These are phyloP conservation scores for Osmerus eperlanus DNA, from an alignment of 2,113 vertebrate genomes.

Conservation along the genomic window DNA sequence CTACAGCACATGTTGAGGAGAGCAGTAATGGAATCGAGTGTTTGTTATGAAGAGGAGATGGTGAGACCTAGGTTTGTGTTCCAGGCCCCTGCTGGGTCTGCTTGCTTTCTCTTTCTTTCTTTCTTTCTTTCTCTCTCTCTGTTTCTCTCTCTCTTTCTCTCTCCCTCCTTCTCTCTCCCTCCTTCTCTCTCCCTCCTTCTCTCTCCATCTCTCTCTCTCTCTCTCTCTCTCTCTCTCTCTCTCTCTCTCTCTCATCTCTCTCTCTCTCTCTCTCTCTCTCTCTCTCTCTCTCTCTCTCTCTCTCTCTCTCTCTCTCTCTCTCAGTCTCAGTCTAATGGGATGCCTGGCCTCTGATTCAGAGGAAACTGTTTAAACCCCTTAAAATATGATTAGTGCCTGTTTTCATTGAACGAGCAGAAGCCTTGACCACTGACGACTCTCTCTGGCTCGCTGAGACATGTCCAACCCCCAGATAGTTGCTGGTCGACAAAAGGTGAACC, in stretches of 20 bases:
- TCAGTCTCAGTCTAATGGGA: neutral
- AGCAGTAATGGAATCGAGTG: too few relatives aligned
- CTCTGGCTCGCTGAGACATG: too few relatives aligned
- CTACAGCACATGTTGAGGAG: too few relatives aligned
- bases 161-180: neutral
- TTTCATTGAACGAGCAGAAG: too few relatives aligned
- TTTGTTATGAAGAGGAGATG: too few relatives aligned
- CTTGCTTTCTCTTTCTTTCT: neutral
- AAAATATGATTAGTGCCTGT: neutral
- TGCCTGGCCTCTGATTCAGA: neutral
- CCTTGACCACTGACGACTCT: too few relatives aligned
- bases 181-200: neutral
- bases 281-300: constrained; percentile 29
- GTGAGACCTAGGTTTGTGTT: too few relatives aligned
- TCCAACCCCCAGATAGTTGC: too few relatives aligned
- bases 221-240: constrained; percentile 31
- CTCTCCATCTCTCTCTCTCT: neutral
- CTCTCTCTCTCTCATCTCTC: constrained; percentile 61
- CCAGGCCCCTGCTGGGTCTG: too few relatives aligned
- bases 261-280: constrained; percentile 58
- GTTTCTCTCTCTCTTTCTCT: neutral
- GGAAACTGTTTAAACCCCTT: neutral
- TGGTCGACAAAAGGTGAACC: too few relatives aligned
- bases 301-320: neutral
- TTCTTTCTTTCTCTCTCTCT: neutral